Base-by-base conservation (phyloP, 1,140 invertebrate species). In the Drosophila rufa region DNA sequence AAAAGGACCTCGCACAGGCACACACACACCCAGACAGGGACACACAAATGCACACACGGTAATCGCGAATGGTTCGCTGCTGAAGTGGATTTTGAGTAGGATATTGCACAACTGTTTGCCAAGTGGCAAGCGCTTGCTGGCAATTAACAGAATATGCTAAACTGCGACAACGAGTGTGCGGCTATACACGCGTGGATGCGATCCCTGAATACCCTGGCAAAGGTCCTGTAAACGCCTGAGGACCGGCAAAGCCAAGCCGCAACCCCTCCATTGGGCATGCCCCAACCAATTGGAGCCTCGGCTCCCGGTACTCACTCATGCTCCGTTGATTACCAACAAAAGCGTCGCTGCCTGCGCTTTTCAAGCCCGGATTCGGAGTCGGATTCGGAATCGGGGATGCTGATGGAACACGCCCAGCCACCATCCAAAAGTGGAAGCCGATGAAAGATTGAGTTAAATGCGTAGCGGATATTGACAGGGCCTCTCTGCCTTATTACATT, bases 111-210 rank as follows among this genome's bases (percentile, higher is more conserved):
- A 78, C 66, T 65, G 75, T 79, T 64, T 70, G 59, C 42, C 75
- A 79, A 79, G 76, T 79, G 76, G 75, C 75, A 79, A 79, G 57
- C 75, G 75, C 64, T 79, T 58, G 75, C 75, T 79, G 76, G 66
- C 76, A 79, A 79, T 79, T 79, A 79, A 79, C 76, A 73, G 66
- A 79, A 79, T 79, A 79, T 79, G 76, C 76, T 79, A 79, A 79
- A 79, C 77, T 79, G 76, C 67, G 57, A 79, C 75, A 79, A 65
- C 67, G 75, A 69, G 58, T 47, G 45, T 8, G 40, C 17, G 30
- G 36, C 33, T 12, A 15, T 17, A 22, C 7, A 22, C 38, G 38
- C 45, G 46, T 12, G 50, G 14, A 42, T 30, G 42, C 33, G 40
- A 46, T 33, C 40, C n/a, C 22, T 3, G 46, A 19, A 69, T 45